These are phyloP conservation scores for Cephus spinipes DNA, from an alignment of 2,888 invertebrate species.

Conservation along the genomic window DNA sequence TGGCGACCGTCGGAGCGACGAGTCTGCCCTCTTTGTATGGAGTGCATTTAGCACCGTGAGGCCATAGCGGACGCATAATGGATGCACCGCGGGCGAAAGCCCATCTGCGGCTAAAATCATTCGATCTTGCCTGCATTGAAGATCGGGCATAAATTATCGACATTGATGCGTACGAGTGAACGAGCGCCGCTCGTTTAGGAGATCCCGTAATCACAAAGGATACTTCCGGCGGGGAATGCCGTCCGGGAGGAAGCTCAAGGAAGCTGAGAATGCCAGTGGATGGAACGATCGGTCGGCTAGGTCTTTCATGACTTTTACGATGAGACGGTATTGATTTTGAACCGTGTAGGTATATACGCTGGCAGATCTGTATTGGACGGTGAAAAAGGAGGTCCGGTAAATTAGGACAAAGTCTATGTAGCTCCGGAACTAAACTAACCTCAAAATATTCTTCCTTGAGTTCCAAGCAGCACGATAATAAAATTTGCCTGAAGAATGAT, in stretches of 20 bases:
- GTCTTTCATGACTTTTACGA: not conserved
- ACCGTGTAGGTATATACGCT: not conserved
- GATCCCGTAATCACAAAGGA: constrained; percentile 2
- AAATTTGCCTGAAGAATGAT: too few species aligned
- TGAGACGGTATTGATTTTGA: not conserved
- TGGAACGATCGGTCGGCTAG: not conserved
- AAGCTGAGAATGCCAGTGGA: not conserved
- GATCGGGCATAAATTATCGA: constrained; percentile 4
- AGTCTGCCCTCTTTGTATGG: not conserved
- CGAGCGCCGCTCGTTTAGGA: not conserved
- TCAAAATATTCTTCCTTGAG: too few species aligned
- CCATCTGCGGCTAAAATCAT: not conserved
- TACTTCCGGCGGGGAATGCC: constrained; percentile 1
- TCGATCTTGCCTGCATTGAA: not conserved
- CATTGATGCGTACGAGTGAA: not conserved
- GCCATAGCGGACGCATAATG: not conserved
- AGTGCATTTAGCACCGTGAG: not conserved
- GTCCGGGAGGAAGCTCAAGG: not conserved
- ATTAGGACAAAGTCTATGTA: too few species aligned
- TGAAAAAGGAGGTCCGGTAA: too few species aligned
- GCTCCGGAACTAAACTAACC: too few species aligned
- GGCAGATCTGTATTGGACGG: too few species aligned
- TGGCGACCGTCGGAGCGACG: not conserved
- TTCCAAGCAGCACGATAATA: too few species aligned
- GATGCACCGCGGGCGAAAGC: not conserved